Base-by-base conservation (phyloP, 2,113 vertebrate genomes). In the Brachyhypopomus occidentalis region DNA sequence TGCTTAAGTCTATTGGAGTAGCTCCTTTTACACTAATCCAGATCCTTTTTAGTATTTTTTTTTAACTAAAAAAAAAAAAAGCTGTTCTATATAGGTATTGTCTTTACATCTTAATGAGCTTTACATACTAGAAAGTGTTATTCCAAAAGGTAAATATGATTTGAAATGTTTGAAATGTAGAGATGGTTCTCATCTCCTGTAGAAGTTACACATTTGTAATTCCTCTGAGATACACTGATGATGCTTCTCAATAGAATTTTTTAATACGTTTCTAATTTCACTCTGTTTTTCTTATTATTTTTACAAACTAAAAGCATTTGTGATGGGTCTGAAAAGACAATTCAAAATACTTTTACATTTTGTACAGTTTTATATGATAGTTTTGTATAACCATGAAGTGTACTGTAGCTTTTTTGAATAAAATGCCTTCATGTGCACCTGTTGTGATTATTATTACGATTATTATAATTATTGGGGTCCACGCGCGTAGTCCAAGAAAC, bases 391-490 rank as follows among this genome's bases (percentile, higher is more conserved):
- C 55, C 22, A 27, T 22, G 22, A 77, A 58, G 19, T n/a, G 62
- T 83, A 72, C n/a, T 77, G 77, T 78, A n/a, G n/a, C 30, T 1
- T 71, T 59, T 75, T 9, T 19, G 75, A 82, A 85, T 79, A 85
- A 85, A 78, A 82, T 56, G 60, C n/a, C 2, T 80, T 80, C 23
- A 58, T 25, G 56, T 14, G 5, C 25, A 55, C 71, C 12, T 17
- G 48, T 25, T 38, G 16, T 48, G 7, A 9, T 66, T 20, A 14
- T 6, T 6, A 8, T 45, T 45, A 45, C 5, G 2, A 45, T 45
- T 45, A 11, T 45, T 45, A 45, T 45, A n/a, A n/a, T n/a, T n/a
- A n/a, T n/a, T n/a, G n/a, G n/a, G n/a, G n/a, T n/a, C n/a, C n/a
- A n/a, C n/a, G n/a, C n/a, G n/a, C n/a, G n/a, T n/a, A n/a, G n/a